These are phyloP conservation scores for Rana temporaria DNA, from an alignment of 2,113 vertebrate species.

Conservation along the genomic window DNA sequence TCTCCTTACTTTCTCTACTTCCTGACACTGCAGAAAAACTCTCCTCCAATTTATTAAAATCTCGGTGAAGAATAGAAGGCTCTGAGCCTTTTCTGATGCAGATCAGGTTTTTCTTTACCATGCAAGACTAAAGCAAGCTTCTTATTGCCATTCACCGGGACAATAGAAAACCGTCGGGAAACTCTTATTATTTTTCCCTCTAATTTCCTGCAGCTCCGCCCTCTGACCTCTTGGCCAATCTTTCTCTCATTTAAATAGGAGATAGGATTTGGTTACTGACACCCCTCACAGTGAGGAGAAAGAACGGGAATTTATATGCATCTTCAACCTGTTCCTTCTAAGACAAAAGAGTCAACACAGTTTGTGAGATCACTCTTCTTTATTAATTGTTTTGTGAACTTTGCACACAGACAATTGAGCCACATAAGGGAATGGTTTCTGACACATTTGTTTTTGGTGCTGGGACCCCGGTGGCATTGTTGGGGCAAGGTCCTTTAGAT, in stretches of 20 bases:
- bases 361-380: too few species aligned
- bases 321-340: neutral
- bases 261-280: neutral
- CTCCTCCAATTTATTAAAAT: neutral
- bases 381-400: too few species aligned
- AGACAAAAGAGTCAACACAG: too few species aligned
- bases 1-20: neutral
- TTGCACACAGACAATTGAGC: too few species aligned
- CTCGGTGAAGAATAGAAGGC: neutral
- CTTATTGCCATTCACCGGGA: neutral
- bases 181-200: neutral
- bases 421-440: neutral
- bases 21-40: neutral
- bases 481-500: too few species aligned
- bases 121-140: neutral
- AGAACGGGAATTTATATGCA: neutral
- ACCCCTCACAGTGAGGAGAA: neutral
- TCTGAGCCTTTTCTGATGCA: constrained; percentile 24
- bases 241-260: neutral
- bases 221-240: constrained; percentile 7
- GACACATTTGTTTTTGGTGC: too few species aligned
- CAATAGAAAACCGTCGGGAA: neutral
- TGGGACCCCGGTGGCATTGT: too few species aligned
- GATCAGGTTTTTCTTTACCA: neutral
- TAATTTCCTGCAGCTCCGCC: constrained; percentile 27